These are phyloP conservation scores for Babylonia areolata DNA, from an alignment of 1,140 invertebrate species.

Conservation along the genomic window DNA sequence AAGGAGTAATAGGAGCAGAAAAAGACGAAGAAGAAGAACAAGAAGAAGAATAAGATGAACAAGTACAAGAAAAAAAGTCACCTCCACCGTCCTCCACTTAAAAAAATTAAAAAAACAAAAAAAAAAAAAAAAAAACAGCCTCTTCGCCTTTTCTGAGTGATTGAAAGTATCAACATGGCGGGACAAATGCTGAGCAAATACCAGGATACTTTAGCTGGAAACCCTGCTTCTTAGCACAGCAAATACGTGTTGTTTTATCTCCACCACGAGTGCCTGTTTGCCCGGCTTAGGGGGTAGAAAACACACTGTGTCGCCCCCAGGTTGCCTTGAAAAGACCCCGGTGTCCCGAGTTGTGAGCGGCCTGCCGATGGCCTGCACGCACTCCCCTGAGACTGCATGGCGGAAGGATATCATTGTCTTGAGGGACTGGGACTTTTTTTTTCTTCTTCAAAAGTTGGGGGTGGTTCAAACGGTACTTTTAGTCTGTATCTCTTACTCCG, in stretches of 20 bases:
- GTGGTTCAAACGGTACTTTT: no score
- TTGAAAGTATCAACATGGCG: background rate
- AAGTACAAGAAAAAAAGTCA: background rate
- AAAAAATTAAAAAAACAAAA: background rate
- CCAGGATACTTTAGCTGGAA: background rate
- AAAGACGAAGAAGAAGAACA: background rate
- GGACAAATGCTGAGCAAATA: background rate
- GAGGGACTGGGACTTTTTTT: no score
- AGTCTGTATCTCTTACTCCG: no score
- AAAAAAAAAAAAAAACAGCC: background rate
- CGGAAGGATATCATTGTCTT: no score
- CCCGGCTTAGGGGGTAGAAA: background rate
- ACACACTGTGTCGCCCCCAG: background rate
- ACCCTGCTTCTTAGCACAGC: background rate
- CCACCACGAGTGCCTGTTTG: background rate
- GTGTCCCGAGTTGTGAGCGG: no score
- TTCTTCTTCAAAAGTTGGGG: no score
- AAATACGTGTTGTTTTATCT: slow-evolving; percentile 3
- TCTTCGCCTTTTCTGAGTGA: background rate
- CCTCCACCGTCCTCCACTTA: no score
- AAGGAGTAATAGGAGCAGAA: background rate
- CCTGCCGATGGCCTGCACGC: no score
- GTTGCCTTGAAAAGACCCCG: background rate
- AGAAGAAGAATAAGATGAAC: background rate
- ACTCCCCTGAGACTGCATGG: no score